Conservation (phyloP, 1,140 invertebrate genomes). For the Diorhabda sublineata region DNA sequence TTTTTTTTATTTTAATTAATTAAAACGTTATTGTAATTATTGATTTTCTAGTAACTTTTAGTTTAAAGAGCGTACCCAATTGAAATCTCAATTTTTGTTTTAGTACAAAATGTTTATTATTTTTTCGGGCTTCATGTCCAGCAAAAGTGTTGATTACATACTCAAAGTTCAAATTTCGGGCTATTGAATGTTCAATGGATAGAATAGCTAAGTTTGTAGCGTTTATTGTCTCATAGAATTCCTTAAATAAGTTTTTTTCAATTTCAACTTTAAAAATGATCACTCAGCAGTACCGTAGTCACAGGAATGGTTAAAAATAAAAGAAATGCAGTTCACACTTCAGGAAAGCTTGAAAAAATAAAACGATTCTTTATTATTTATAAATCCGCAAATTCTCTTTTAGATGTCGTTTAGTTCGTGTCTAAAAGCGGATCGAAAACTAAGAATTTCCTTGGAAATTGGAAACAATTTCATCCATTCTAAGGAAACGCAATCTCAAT, state of each 20-base stretch:
- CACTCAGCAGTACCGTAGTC: constrained; percentile 16
- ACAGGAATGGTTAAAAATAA: constrained; percentile 3
- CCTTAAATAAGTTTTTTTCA: constrained; percentile 42
- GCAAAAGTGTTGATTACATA: constrained; percentile 28
- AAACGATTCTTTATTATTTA: constrained; percentile 25
- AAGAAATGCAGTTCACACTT: constrained; percentile 5
- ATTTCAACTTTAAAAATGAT: constrained; percentile 34
- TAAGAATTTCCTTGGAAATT: background rate
- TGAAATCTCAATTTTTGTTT: too few species aligned
- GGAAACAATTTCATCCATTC: background rate
- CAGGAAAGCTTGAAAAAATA: constrained; percentile 10
- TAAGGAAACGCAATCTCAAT: background rate
- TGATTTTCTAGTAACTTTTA: too few species aligned
- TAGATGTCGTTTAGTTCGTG: constrained; percentile 20
- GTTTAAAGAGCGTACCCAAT: too few species aligned
- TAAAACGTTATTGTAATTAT: too few species aligned
- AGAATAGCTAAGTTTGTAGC: constrained; percentile 33
- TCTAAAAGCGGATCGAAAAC: background rate
- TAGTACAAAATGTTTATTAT: too few species aligned
- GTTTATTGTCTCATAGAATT: constrained; percentile 39
- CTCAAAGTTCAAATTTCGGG: constrained; percentile 30
- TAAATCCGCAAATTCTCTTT: constrained; percentile 19
- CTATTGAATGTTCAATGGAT: constrained; percentile 25
- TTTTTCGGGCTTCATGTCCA: constrained; percentile 23
- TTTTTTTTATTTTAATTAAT: too few species aligned